phyloP scores from a whole-genome alignment of 2,113 vertebrate species.

The Forbesichthys agassizii region DNA sequence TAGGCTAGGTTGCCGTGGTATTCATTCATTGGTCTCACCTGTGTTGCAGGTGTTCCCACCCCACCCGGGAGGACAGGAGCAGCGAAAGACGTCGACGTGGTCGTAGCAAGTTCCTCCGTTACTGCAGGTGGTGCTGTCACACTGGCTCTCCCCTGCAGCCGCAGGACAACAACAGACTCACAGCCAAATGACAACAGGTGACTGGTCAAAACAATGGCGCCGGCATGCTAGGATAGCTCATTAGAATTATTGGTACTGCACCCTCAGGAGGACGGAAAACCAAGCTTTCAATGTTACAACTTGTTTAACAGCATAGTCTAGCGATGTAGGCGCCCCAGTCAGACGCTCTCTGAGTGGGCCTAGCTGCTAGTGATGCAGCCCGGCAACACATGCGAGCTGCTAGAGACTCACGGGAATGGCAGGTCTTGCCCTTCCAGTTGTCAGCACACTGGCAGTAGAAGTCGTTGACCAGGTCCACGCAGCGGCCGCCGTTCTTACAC shows the following conservation, averaged over 20 bases:
- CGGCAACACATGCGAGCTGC: conserved; percentile 25
- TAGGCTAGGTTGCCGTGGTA: conserved; percentile 2
- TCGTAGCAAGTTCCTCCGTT: conserved; percentile 95
- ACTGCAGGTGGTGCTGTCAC: conserved; percentile 90
- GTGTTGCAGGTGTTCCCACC: conserved; percentile 89
- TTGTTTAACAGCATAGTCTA: no score
- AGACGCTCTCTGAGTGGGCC: no score
- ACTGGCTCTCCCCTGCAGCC: conserved; percentile 86
- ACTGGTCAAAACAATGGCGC: neutral
- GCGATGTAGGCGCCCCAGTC: no score
- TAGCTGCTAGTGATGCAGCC: neutral
- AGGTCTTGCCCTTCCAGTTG: conserved; percentile 98
- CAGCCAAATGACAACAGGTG: no score
- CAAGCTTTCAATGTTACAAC: no score
- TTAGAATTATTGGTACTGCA: no score
- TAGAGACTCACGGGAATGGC: conserved; percentile 90
- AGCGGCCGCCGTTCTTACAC: conserved; percentile 90
- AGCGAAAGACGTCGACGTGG: conserved; percentile 88
- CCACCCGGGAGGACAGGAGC: conserved; percentile 89
- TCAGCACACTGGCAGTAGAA: conserved; percentile 91
- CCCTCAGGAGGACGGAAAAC: no score
- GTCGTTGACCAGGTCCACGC: conserved; percentile 91
- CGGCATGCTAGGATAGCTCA: neutral
- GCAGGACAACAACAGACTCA: neutral
- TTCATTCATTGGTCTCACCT: conserved; percentile 68